Conservation (phyloP, 2,113 vertebrate species). For the Cichladusa arquata region DNA sequence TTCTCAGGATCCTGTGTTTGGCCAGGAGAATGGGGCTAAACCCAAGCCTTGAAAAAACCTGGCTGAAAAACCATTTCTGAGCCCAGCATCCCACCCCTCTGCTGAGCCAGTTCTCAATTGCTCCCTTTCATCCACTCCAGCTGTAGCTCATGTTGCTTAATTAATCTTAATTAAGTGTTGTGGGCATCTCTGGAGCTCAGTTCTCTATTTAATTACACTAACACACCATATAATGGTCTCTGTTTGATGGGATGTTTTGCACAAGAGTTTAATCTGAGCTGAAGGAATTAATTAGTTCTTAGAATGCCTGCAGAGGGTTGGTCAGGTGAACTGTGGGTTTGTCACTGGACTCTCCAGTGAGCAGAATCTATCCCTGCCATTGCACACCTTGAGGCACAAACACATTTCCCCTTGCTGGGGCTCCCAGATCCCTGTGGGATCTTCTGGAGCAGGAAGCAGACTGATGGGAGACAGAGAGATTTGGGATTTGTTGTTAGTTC, state of each 20-base stretch:
- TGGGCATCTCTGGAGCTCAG: slow-evolving; percentile 27
- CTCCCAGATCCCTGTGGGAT: not conserved
- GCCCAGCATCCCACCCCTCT: not conserved
- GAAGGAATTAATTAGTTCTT: slow-evolving; percentile 26
- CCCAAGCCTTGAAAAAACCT: not conserved
- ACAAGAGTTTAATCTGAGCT: slow-evolving; percentile 4
- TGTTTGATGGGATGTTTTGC: slow-evolving; percentile 23
- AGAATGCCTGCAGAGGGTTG: not conserved
- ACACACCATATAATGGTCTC: not conserved
- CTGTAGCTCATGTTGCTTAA: slow-evolving; percentile 46
- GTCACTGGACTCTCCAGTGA: not conserved
- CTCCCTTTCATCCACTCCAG: slow-evolving; percentile 26
- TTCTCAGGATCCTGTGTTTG: not conserved
- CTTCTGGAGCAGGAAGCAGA: not conserved
- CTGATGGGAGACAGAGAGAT: not conserved
- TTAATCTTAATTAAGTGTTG: slow-evolving; percentile 60
- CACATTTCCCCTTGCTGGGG: not conserved
- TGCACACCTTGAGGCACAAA: not conserved
- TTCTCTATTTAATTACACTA: slow-evolving; percentile 43
- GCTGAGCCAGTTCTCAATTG: not conserved
- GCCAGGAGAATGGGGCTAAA: not conserved
- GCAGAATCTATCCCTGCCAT: not conserved
- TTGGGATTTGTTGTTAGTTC: not conserved
- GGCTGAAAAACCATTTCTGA: not conserved
- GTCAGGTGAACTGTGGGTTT: not conserved